Conservation (phyloP, 1,140 invertebrate genomes). For the Drosophila willistoni region DNA sequence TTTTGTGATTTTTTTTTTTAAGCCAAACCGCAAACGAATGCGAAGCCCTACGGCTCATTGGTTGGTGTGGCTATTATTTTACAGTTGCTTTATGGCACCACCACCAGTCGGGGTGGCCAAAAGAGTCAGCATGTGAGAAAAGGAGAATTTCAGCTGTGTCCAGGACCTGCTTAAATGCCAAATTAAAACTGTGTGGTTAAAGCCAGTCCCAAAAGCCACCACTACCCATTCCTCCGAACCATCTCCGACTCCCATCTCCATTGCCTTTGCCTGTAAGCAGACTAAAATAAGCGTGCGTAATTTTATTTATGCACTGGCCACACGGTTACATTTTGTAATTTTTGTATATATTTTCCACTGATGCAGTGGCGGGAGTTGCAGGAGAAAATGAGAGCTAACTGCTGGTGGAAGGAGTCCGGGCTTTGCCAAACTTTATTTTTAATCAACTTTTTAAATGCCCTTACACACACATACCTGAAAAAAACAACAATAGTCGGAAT, state of each 20-base stretch:
- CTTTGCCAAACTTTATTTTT: constrained; percentile 57
- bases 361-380: constrained; percentile 42
- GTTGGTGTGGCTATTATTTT: constrained; percentile 51
- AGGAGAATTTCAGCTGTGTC: constrained; percentile 16
- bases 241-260: background rate
- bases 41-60: constrained; percentile 10
- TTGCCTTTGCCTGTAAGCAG: constrained; percentile 65
- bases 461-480: background rate
- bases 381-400: constrained; percentile 4
- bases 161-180: constrained; percentile 69
- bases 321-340: constrained; percentile 80
- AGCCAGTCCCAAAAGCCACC: constrained; percentile 42
- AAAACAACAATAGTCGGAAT: too few species aligned
- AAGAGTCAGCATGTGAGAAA: constrained; percentile 6
- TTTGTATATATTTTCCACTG: constrained; percentile 58
- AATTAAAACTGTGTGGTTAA: constrained; percentile 80
- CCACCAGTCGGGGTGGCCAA: background rate
- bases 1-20: constrained; percentile 69
- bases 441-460: constrained; percentile 69
- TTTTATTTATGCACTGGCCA: constrained; percentile 81
- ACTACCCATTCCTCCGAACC: background rate
- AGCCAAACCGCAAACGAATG: constrained; percentile 41
- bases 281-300: constrained; percentile 83
- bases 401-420: background rate
- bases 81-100: constrained; percentile 59